Percentiles rank a stretch among this genome's conserved stretches.
Evolutionary conservation across 2,113 vertebrate genomes (phyloP).

Genomic region (Alligator sinensis): DNA sequence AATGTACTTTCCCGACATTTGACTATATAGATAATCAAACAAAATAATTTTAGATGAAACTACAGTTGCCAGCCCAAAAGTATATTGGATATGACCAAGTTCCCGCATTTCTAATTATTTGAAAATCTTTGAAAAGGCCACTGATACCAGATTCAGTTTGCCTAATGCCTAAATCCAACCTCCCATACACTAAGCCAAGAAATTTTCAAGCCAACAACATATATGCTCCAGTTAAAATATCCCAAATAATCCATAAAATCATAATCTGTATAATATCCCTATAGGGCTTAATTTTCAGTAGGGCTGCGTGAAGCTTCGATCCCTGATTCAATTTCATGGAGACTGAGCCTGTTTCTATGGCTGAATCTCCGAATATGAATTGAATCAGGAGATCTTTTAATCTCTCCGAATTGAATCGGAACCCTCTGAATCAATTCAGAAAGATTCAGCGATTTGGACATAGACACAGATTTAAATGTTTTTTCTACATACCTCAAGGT

Average conservation of each 20-base stretch:
- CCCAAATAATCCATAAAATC: not conserved
- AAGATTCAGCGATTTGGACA: not conserved
- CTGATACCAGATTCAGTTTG: not conserved
- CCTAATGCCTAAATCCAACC: not conserved
- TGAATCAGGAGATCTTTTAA: not conserved
- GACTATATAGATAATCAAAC: not conserved
- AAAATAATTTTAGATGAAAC: not conserved
- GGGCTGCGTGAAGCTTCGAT: not conserved
- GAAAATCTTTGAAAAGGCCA: not conserved
- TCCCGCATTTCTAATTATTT: not conserved
- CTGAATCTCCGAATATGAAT: not conserved
- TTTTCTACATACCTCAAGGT: no score
- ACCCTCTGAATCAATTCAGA: not conserved
- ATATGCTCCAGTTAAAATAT: not conserved
- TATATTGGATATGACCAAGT: not conserved
- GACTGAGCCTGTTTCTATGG: not conserved
- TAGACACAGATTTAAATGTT: no score
- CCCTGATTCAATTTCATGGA: not conserved
- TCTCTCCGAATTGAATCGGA: not conserved
- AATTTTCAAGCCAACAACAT: not conserved
- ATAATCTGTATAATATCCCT: no score
- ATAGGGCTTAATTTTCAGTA: no score
- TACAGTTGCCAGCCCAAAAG: not conserved
- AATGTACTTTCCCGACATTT: rapidly evolving
- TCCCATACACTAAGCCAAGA: not conserved